Evolutionary conservation across 2,113 vertebrate species (phyloP), one percentile per base, ranked within the genome.

Genomic region (Delphinapterus leucas): DNA sequence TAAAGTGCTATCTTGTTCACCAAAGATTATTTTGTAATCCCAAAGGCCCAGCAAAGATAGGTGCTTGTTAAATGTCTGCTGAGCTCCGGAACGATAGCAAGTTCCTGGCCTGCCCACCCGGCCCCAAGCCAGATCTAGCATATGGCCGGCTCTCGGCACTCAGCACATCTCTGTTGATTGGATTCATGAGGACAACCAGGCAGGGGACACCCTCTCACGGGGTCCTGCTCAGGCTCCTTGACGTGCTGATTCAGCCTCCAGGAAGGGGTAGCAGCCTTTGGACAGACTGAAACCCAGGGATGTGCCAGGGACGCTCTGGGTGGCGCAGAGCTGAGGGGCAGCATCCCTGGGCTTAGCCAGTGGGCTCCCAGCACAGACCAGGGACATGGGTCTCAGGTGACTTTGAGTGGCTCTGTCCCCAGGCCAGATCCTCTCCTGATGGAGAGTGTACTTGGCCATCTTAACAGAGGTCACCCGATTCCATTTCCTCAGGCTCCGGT

Each of bases 401-500:
- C 68, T 47, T 8, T 10, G 36, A 76, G 74, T 25, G 61, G 23
- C 41, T 60, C 58, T 38, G 47, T 80, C 10, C 85, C 68, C 63
- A 9, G 20, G 17, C 70, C 53, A 81, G 77, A 81, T 60, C 58
- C 67, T 73, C 74, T 49, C 55, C 90, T 80, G 58, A 55, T 38
- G n/a, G 49, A 93, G 33, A 25, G 7, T 6, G 28, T 23, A 36
- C 23, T 73, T 71, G 67, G 44, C 44, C n/a, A 36, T 80, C 38
- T 74, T 65, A 70, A 80, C 71, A 5, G 20, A 58, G 49, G 23
- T 82, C 55, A 60, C 41, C 58, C 13, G 28, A 68, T 79, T 71
- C 55, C 33, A 74, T 41, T 89, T 97, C 85, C 93, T 95, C 71
- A 55, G 87, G 81, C 68, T 79, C n/a, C 49, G 17, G 82, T 82